Conservation (phyloP, 1,140 invertebrate genomes). For the Asobara japonica region DNA sequence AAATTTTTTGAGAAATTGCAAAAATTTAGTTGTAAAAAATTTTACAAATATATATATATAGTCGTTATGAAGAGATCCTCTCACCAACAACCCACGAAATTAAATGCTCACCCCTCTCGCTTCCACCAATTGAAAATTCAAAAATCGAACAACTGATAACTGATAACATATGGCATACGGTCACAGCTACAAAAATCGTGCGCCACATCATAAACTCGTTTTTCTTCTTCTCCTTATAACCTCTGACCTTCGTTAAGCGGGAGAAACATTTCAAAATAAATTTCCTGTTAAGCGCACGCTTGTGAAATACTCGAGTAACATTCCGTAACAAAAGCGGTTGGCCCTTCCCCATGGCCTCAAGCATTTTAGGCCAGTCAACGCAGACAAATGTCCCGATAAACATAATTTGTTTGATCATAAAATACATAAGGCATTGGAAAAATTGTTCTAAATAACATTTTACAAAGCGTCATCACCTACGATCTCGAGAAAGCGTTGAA, state of each 20-base stretch:
- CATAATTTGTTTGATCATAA: too few relatives aligned
- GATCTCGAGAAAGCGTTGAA: too few relatives aligned
- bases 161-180: constrained; percentile 15
- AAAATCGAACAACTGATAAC: background rate
- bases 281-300: background rate
- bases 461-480: too few relatives aligned
- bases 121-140: constrained; percentile 6
- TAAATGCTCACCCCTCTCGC: background rate
- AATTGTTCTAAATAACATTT: too few relatives aligned
- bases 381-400: too few relatives aligned
- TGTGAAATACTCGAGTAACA: background rate
- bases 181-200: constrained; percentile 9
- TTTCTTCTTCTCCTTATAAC: background rate
- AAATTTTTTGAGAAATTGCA: too few relatives aligned
- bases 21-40: too few relatives aligned
- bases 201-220: background rate
- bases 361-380: too few relatives aligned
- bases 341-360: background rate
- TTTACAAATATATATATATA: too few relatives aligned
- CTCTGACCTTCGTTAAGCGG: background rate
- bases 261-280: background rate
- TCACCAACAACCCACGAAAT: too few relatives aligned
- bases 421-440: too few relatives aligned
- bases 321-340: background rate
- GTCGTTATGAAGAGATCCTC: too few relatives aligned